A percentile compares a stretch with the other conserved stretches of the same genome.
These are phyloP conservation scores for Tenualosa ilisha DNA, from an alignment of 2,797 vertebrate genomes.

Conservation along the genomic window DNA sequence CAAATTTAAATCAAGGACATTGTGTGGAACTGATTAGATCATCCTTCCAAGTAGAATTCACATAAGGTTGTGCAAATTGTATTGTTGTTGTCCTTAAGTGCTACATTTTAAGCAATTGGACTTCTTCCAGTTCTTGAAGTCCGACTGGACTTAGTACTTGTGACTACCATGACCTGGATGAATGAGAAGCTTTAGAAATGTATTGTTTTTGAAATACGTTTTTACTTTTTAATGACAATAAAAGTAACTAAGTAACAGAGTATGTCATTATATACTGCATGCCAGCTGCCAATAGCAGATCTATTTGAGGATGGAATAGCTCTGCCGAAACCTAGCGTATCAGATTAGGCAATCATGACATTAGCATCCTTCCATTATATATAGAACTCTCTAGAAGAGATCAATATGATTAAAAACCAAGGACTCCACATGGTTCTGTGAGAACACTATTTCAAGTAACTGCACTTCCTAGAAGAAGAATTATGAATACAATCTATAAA, in stretches of 20 bases:
- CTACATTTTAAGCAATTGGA: no score
- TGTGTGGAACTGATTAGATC: neutral
- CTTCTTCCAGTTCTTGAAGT: no score
- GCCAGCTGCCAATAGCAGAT: neutral
- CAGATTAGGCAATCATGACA: neutral
- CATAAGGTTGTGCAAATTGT: neutral
- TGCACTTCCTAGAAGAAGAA: neutral
- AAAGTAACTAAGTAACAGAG: neutral
- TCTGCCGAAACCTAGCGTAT: neutral
- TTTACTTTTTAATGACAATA: neutral
- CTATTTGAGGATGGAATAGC: neutral
- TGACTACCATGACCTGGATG: no score
- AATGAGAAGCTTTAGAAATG: no score
- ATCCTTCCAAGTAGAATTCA: neutral
- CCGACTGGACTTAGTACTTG: no score
- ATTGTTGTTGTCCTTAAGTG: neutral
- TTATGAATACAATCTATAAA: neutral
- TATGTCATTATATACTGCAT: neutral
- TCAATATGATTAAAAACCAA: neutral
- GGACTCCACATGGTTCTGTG: neutral
- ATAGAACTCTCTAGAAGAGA: neutral
- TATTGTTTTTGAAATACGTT: neutral
- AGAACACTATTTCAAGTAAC: neutral
- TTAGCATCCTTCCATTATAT: neutral
- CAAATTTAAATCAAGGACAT: neutral